Conservation (phyloP, 2,888 invertebrate species). For the Cotesia congregata region DNA sequence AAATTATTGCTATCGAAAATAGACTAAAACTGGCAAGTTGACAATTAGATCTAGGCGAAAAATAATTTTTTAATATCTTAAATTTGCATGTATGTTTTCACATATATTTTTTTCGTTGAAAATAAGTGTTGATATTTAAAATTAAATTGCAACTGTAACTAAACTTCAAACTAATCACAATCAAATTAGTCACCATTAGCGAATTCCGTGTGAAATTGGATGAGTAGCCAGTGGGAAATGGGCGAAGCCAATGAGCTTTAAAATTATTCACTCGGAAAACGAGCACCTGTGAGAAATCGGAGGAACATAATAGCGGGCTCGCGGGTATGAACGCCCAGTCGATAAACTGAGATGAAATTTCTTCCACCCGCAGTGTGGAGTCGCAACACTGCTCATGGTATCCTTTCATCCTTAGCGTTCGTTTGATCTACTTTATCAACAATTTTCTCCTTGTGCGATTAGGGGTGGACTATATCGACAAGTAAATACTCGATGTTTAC, state of each 20-base stretch:
- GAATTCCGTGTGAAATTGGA: no score
- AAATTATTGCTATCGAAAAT: no score
- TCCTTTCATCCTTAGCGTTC: neutral
- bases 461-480: slow-evolving; percentile 29
- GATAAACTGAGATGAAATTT: slow-evolving; percentile 24
- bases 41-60: no score
- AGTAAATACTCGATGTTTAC: neutral
- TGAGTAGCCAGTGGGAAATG: neutral
- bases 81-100: no score
- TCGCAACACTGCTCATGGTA: neutral
- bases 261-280: neutral
- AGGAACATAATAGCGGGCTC: slow-evolving; percentile 14
- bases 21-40: no score
- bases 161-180: no score
- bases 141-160: no score
- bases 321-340: neutral
- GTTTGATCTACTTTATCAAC: slow-evolving; percentile 35
- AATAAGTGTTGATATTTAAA: no score
- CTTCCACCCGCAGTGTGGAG: neutral
- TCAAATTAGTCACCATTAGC: no score
- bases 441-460: slow-evolving; percentile 25
- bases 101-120: no score
- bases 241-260: neutral
- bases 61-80: no score
- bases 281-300: slow-evolving; percentile 35